Evolutionary conservation across 2,888 invertebrate species (phyloP).

Genomic region (Tenthredo mesomela): DNA sequence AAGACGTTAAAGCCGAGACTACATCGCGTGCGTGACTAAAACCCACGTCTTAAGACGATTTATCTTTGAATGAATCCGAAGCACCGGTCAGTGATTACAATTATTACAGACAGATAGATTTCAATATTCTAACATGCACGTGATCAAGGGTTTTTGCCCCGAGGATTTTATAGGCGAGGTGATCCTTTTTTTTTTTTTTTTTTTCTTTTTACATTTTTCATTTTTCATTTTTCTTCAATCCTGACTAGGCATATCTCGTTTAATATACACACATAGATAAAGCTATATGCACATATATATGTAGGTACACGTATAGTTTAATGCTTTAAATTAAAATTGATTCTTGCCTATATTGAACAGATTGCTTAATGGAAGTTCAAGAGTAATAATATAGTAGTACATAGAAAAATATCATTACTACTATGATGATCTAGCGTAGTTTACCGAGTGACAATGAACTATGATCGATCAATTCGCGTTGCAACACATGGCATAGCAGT

Average conservation of each 20-base stretch:
- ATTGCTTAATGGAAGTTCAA: conserved; percentile 47
- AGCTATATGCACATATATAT: not conserved
- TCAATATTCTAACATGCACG: conserved; percentile 8
- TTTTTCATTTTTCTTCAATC: not conserved
- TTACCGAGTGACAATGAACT: conserved; percentile 47
- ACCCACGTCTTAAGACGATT: conserved; percentile 19
- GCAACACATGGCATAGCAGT: conserved; percentile 18
- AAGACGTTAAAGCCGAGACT: not conserved
- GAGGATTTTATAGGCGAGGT: not conserved
- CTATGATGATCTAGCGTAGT: not conserved
- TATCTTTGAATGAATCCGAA: conserved; percentile 22
- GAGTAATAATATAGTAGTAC: conserved; percentile 8
- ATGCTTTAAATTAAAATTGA: not conserved
- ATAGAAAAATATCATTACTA: not conserved
- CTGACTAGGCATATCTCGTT: not conserved
- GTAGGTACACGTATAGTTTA: not conserved
- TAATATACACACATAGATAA: not conserved
- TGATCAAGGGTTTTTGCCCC: not conserved
- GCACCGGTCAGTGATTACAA: conserved; percentile 36
- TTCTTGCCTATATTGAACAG: not conserved
- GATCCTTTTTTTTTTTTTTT: too few species aligned
- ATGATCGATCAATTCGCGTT: conserved; percentile 52
- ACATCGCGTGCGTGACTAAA: conserved; percentile 26
- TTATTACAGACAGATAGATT: conserved; percentile 25
- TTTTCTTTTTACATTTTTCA: not conserved